Evolutionary conservation across 2,797 vertebrate species (phyloP).

Genomic region (Sitta carolinensis): DNA sequence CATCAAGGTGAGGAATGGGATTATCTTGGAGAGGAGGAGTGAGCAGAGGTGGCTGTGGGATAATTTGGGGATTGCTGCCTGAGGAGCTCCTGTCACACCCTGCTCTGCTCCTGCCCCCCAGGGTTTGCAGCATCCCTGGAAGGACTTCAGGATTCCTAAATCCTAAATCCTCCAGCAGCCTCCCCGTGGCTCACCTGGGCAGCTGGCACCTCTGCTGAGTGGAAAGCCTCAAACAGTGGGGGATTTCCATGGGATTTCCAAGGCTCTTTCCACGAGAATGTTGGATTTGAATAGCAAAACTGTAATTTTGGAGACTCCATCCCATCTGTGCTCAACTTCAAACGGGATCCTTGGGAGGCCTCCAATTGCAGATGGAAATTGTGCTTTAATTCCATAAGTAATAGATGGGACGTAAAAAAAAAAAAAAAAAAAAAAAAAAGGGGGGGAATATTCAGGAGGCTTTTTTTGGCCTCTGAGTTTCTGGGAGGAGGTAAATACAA

Average conservation of each 20-base stretch:
- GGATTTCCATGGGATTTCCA: neutral
- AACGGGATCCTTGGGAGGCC: neutral
- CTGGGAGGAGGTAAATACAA: neutral
- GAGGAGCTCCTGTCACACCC: neutral
- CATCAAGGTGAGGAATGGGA: neutral
- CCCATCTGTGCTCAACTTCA: neutral
- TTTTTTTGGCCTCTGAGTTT: neutral
- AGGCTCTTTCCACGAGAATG: neutral
- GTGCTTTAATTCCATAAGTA: neutral
- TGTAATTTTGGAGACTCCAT: neutral
- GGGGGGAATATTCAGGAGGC: neutral
- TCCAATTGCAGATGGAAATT: neutral
- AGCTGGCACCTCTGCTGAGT: neutral
- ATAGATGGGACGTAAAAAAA: neutral
- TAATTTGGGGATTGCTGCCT: neutral
- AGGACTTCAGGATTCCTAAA: neutral
- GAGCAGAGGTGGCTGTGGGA: fast-evolving
- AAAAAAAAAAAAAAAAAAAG: too few species aligned
- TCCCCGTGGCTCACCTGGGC: neutral
- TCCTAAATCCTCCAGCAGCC: neutral
- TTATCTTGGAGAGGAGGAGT: neutral
- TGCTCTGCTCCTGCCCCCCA: neutral
- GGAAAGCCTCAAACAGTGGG: fast-evolving
- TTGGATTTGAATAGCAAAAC: neutral
- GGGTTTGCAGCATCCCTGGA: neutral